Evolutionary conservation across 2,797 vertebrate species (phyloP).

Genomic region (Myoxocephalus aenaeus): DNA sequence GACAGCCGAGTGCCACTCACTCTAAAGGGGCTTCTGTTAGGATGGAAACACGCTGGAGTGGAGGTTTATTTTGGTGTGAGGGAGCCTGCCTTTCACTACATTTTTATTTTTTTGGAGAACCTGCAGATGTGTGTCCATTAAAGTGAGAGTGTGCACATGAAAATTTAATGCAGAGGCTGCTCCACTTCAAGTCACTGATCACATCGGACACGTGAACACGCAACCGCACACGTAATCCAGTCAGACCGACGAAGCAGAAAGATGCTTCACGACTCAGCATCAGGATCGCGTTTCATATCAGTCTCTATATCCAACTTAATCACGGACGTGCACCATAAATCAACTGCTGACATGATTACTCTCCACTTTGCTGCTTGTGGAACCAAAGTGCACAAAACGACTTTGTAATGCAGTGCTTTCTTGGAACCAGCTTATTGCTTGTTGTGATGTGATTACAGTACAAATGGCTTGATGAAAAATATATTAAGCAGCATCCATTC

Average conservation of each 20-base stretch:
- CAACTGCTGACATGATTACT: constrained; percentile 44
- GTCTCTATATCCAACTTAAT: constrained; percentile 59
- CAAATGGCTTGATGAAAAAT: constrained; percentile 68
- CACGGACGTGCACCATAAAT: constrained; percentile 55
- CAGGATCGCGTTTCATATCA: constrained; percentile 37
- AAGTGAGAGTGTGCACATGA: constrained; percentile 26
- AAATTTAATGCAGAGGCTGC: constrained; percentile 42
- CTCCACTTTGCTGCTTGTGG: constrained; percentile 39
- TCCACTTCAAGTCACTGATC: constrained; percentile 31
- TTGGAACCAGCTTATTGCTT: constrained; percentile 34
- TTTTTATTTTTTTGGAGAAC: not conserved
- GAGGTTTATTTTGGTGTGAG: not conserved
- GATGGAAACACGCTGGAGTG: constrained; percentile 14
- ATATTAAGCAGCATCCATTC: constrained; percentile 65
- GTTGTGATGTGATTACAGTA: constrained; percentile 59
- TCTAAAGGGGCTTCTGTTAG: constrained; percentile 37
- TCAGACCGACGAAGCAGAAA: constrained; percentile 35
- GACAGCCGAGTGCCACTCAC: constrained; percentile 48
- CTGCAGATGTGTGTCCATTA: constrained; percentile 40
- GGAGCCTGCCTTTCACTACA: not conserved
- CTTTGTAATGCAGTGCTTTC: constrained; percentile 24
- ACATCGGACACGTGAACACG: constrained; percentile 3
- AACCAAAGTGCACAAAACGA: constrained; percentile 40
- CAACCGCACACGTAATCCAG: constrained; percentile 15
- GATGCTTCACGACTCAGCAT: constrained; percentile 34